Evolutionary conservation across 92 coral and sea anemone species (phyloP).

Genomic region (Porites divaricata): DNA sequence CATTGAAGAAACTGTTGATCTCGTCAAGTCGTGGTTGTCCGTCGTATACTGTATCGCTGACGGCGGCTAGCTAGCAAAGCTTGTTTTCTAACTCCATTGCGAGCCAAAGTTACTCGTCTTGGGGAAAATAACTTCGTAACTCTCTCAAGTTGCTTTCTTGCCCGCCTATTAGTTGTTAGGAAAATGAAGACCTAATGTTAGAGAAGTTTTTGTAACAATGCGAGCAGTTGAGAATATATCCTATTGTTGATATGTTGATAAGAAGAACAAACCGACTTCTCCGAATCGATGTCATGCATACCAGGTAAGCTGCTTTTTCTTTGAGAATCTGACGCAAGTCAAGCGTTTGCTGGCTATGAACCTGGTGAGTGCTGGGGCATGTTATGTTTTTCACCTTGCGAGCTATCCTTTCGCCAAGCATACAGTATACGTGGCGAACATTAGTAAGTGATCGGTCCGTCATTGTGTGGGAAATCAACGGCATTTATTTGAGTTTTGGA

Average conservation of each 20-base stretch:
- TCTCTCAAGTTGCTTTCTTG: slow-evolving; percentile 72
- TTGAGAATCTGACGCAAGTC: not conserved
- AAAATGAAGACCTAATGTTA: slow-evolving; percentile 59
- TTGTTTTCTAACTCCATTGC: slow-evolving; percentile 36
- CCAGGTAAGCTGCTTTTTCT: too few relatives aligned
- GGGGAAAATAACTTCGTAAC: slow-evolving; percentile 81
- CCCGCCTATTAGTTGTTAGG: slow-evolving; percentile 83
- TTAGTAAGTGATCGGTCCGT: slow-evolving; percentile 12
- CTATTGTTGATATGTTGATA: slow-evolving; percentile 62
- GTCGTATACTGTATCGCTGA: slow-evolving; percentile 84
- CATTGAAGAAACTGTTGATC: slow-evolving; percentile 33
- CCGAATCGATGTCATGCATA: slow-evolving; percentile 22
- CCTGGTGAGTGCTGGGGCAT: not conserved
- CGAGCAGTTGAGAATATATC: slow-evolving; percentile 7
- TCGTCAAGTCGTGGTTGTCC: slow-evolving; percentile 50
- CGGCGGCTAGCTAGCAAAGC: slow-evolving; percentile 52
- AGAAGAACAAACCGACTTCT: slow-evolving; percentile 78
- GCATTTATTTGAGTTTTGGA: not conserved
- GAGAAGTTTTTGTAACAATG: slow-evolving; percentile 24
- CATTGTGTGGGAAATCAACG: slow-evolving; percentile 33
- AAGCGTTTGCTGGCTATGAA: not conserved
- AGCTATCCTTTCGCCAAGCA: slow-evolving; percentile 63
- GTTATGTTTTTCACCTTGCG: slow-evolving; percentile 28
- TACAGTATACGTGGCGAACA: slow-evolving; percentile 71
- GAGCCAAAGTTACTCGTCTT: slow-evolving; percentile 51